Conservation (phyloP, 2,797 vertebrate species). For the Sebastes miniatus region DNA sequence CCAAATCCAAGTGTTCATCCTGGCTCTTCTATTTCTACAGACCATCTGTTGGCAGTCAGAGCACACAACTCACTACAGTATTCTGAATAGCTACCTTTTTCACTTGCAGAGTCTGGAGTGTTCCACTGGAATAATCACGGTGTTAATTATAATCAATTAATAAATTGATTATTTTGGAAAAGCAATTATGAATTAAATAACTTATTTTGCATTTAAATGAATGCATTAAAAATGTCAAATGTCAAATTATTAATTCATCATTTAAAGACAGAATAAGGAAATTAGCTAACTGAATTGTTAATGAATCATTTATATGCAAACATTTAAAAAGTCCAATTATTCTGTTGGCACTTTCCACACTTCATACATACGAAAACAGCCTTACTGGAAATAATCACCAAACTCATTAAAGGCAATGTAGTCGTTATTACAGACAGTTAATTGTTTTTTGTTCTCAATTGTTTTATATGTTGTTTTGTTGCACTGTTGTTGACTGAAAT, state of each 20-base stretch:
- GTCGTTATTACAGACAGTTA: background rate
- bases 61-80: background rate
- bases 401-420: background rate
- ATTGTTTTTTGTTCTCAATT: background rate
- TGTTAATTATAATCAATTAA: background rate
- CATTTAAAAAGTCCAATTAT: background rate
- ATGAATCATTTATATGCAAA: conserved; percentile 15
- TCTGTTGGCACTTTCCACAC: background rate
- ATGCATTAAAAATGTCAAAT: conserved; percentile 13
- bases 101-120: background rate
- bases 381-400: background rate
- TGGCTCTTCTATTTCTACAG: background rate
- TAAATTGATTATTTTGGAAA: background rate
- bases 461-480: background rate
- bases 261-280: background rate
- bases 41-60: background rate
- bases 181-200: background rate
- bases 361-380: background rate
- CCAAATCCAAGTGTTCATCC: background rate
- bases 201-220: conserved; percentile 28
- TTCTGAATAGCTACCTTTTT: background rate
- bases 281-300: background rate
- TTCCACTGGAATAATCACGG: background rate
- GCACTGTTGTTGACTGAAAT: background rate
- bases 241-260: conserved; percentile 2